Conservation (phyloP, 2,113 vertebrate species). For the Trichechus manatus region DNA sequence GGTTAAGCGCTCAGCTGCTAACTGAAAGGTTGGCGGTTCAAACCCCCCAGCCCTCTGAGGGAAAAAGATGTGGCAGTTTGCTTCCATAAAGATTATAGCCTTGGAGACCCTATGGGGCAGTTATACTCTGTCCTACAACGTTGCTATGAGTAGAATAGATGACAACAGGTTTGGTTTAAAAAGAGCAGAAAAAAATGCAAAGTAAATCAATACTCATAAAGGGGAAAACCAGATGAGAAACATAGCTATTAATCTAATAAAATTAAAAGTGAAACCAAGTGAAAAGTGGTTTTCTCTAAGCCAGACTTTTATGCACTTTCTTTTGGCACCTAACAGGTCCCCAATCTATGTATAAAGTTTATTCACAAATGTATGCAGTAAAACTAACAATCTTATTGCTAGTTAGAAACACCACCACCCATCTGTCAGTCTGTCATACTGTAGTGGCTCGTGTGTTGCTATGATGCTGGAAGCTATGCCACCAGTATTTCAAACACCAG, state of each 20-base stretch:
- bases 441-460: neutral
- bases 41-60: neutral
- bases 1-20: neutral
- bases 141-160: neutral
- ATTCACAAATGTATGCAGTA: neutral
- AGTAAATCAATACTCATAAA: neutral
- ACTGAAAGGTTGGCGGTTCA: neutral
- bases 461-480: neutral
- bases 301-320: slow-evolving; percentile 1
- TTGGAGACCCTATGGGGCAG: neutral
- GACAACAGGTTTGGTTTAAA: neutral
- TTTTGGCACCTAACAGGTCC: slow-evolving; percentile 1
- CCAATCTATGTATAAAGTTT: slow-evolving; percentile 23
- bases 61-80: neutral
- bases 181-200: neutral
- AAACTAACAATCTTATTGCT: slow-evolving; percentile 60
- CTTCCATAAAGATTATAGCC: neutral
- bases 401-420: neutral
- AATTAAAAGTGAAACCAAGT: slow-evolving; percentile 56
- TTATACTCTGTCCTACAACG: neutral
- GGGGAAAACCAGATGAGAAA: neutral
- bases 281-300: slow-evolving; percentile 32
- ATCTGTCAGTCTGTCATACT: neutral
- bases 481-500: neutral
- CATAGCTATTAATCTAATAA: slow-evolving; percentile 31